A percentile compares a stretch with the other conserved stretches of the same genome.
Conservation (phyloP, 2,797 vertebrate species). For the Pempheris klunzingeri region DNA sequence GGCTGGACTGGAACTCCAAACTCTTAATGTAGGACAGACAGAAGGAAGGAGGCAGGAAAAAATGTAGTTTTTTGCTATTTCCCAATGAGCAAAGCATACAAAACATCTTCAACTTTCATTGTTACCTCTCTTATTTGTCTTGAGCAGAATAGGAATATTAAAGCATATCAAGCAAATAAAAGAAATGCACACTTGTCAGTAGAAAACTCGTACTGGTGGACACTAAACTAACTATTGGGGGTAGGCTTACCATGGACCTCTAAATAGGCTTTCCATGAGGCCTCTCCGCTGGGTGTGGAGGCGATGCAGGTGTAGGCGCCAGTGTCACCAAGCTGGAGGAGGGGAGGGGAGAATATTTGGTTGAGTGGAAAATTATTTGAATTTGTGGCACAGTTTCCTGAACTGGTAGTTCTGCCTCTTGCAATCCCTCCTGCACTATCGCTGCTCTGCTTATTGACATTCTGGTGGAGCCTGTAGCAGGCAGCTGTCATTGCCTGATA, state of each 20-base stretch:
- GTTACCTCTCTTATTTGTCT: neutral
- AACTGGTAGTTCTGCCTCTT: neutral
- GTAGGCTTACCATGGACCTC: conserved; percentile 93
- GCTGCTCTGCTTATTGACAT: conserved; percentile 60
- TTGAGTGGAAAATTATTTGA: conserved; percentile 51
- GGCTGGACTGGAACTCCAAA: conserved; percentile 95
- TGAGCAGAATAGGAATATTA: neutral
- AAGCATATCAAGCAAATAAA: conserved; percentile 1
- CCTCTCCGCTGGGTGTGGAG: conserved; percentile 96
- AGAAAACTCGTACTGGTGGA: neutral
- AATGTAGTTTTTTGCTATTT: conserved; percentile 5
- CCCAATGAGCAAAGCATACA: neutral
- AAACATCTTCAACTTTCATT: conserved; percentile 6
- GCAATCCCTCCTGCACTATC: conserved; percentile 24
- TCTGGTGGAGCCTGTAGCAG: conserved; percentile 43
- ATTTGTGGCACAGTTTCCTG: conserved; percentile 42
- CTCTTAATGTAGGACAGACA: conserved; percentile 83
- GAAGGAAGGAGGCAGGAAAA: conserved; percentile 14
- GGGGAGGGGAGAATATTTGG: conserved; percentile 19
- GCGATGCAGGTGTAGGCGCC: conserved; percentile 96
- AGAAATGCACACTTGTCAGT: neutral
- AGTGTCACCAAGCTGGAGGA: conserved; percentile 92
- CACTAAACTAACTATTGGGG: neutral
- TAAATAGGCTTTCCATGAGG: conserved; percentile 95
- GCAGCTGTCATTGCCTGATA: conserved; percentile 67